phyloP scores from a whole-genome alignment of 2,888 invertebrate genomes.

The Pachydiplax longipennis region DNA sequence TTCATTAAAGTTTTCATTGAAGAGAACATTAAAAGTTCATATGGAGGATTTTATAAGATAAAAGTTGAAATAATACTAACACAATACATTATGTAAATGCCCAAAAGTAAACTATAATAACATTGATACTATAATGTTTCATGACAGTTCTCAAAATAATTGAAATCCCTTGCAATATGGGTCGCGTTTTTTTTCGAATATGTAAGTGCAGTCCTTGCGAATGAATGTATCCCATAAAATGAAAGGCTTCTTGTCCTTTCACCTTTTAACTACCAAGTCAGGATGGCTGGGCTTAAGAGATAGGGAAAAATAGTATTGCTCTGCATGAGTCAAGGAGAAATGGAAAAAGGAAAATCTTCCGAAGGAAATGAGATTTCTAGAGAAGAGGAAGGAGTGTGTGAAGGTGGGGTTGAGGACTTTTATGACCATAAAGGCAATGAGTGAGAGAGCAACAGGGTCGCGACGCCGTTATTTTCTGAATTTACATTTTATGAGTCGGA shows the following conservation, averaged over 20 bases:
- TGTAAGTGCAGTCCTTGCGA: too few species aligned
- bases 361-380: not conserved
- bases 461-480: not conserved
- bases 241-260: not conserved
- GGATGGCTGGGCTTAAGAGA: not conserved
- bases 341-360: not conserved
- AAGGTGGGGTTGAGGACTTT: not conserved
- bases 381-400: not conserved
- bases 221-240: too few species aligned
- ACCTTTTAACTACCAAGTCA: not conserved
- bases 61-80: too few species aligned
- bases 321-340: not conserved
- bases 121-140: too few species aligned
- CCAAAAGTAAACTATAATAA: too few species aligned
- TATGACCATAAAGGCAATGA: not conserved
- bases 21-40: too few species aligned
- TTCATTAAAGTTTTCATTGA: too few species aligned
- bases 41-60: too few species aligned
- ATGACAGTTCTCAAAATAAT: too few species aligned
- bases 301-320: not conserved
- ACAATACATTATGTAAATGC: too few species aligned
- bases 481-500: constrained; percentile 6
- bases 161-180: too few species aligned
- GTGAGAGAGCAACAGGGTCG: constrained; percentile 4
- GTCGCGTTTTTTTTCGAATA: too few species aligned